A percentile compares a stretch with the other conserved stretches of the same genome.
These are phyloP conservation scores for Drosophila stalkeri DNA, from an alignment of 2,888 invertebrate genomes.

Conservation along the genomic window DNA sequence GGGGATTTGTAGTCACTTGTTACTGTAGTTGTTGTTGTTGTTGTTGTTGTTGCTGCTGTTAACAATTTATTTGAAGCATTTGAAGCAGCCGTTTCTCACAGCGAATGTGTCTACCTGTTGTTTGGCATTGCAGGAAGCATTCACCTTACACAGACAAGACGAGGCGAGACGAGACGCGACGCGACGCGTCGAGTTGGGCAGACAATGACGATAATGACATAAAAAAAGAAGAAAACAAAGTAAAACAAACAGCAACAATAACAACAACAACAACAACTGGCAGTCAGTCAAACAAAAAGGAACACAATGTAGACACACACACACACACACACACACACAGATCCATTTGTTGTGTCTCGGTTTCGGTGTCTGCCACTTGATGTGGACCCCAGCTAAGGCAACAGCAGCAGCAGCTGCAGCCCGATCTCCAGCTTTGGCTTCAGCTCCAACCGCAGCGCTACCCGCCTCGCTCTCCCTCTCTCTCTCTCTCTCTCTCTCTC, in stretches of 20 bases:
- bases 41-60: constrained; percentile 40
- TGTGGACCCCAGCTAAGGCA: constrained; percentile 50
- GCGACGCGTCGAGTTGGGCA: constrained; percentile 29
- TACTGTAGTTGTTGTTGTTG: constrained; percentile 8
- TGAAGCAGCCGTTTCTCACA: constrained; percentile 74
- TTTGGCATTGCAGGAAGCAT: constrained; percentile 81
- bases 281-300: constrained; percentile 60
- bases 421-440: constrained; percentile 15
- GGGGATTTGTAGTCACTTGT: constrained; percentile 32
- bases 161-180: constrained; percentile 10
- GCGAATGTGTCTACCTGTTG: constrained; percentile 75
- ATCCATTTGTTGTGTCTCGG: constrained; percentile 40
- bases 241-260: constrained; percentile 63
- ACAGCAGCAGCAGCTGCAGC: constrained; percentile 20
- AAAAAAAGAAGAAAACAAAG: constrained; percentile 54
- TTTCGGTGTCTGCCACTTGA: constrained; percentile 75
- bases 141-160: constrained; percentile 60
- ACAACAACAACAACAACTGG: constrained; percentile 43
- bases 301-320: constrained; percentile 45
- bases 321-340: constrained; percentile 40
- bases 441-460: constrained; percentile 16
- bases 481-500: too few relatives aligned
- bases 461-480: background rate
- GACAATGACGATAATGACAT: constrained; percentile 66
- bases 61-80: constrained; percentile 67